Evolutionary conservation across 2,888 invertebrate genomes (phyloP).

Genomic region (Magallana nippona): DNA sequence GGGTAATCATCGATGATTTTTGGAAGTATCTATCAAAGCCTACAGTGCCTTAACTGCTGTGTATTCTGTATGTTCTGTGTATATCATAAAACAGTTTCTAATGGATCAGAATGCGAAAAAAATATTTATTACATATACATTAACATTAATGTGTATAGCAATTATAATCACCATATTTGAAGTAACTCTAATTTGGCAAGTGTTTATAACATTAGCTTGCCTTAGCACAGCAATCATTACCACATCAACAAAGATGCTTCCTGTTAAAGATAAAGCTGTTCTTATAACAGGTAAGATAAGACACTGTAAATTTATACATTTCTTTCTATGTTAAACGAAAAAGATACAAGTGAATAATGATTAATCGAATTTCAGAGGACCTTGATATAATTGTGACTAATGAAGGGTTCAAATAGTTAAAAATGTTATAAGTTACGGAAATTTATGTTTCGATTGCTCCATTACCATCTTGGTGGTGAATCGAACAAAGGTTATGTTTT

Average conservation of each 20-base stretch:
- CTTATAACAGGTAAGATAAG: slow-evolving; percentile 68
- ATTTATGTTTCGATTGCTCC: too few relatives aligned
- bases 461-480: too few relatives aligned
- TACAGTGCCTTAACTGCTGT: background rate
- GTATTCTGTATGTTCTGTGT: background rate
- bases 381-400: background rate
- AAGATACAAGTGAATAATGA: background rate
- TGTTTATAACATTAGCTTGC: background rate
- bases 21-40: background rate
- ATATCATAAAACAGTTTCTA: background rate
- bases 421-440: too few relatives aligned
- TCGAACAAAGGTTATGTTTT: too few relatives aligned
- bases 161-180: background rate
- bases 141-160: background rate
- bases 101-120: background rate
- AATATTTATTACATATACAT: too few relatives aligned
- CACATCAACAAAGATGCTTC: slow-evolving; percentile 47
- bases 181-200: background rate
- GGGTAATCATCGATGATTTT: too few relatives aligned
- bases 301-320: background rate
- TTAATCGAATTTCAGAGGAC: too few relatives aligned
- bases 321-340: background rate
- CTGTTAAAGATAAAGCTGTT: slow-evolving; percentile 61
- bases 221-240: background rate
- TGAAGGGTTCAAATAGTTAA: background rate